Percentiles rank a stretch among this genome's conserved stretches.
phyloP scores from a whole-genome alignment of 2,797 vertebrate genomes.

The Dipus sagitta region DNA sequence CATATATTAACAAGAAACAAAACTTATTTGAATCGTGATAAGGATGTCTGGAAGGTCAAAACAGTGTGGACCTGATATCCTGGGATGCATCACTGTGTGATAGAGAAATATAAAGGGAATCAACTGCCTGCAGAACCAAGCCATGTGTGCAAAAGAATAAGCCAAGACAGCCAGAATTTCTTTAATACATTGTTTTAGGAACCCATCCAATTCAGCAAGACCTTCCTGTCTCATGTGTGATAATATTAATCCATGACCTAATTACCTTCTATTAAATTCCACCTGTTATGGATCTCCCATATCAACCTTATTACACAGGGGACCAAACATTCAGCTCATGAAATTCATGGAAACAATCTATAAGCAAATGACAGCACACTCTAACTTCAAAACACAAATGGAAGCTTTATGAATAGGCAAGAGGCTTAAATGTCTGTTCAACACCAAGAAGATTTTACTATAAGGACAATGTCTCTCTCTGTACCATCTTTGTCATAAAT shows the following conservation, averaged over 20 bases:
- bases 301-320: not conserved
- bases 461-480: not conserved
- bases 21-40: not conserved
- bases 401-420: not conserved
- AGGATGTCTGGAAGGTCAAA: too few species aligned
- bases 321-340: too few species aligned
- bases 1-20: not conserved
- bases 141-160: not conserved
- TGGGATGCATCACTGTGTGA: not conserved
- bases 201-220: rapidly evolving
- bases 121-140: too few species aligned
- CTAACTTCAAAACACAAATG: not conserved
- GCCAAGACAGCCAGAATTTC: not conserved
- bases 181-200: not conserved
- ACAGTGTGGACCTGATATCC: not conserved
- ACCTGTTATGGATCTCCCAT: not conserved
- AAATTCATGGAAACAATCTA: not conserved
- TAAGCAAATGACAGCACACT: not conserved
- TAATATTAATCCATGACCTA: not conserved
- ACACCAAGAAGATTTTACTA: not conserved
- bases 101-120: not conserved
- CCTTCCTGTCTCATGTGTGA: not conserved
- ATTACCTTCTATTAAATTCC: not conserved
- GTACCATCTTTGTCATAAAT: not conserved
- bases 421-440: not conserved